Percentiles rank a stretch among this genome's conserved stretches.
phyloP scores from a whole-genome alignment of 2,113 vertebrate genomes.

The Empidonax alnorum region DNA sequence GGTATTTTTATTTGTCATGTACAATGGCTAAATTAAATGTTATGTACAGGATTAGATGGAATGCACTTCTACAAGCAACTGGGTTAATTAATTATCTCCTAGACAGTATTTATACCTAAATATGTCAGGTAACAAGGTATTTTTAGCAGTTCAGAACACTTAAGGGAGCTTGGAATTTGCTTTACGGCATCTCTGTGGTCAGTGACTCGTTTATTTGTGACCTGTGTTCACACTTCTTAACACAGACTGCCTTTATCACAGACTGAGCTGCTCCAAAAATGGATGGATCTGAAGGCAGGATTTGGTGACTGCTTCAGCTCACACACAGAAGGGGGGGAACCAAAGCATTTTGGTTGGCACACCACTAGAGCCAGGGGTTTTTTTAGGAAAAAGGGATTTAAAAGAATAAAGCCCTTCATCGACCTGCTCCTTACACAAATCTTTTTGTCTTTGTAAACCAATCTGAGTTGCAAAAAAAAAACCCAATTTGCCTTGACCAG shows the following conservation, averaged over 20 bases:
- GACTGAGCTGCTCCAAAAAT: not conserved
- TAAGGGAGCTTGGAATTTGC: not conserved
- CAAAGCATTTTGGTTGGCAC: not conserved
- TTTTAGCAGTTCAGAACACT: not conserved
- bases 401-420: not conserved
- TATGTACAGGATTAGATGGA: not conserved
- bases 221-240: not conserved
- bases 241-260: not conserved
- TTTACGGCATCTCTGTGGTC: not conserved
- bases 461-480: not conserved
- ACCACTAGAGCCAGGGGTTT: accelerated
- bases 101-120: not conserved
- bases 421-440: not conserved
- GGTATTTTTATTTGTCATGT: not conserved
- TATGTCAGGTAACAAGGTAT: not conserved
- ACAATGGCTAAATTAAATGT: not conserved
- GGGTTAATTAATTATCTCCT: not conserved
- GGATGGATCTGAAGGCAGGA: not conserved
- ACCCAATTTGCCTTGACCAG: not conserved
- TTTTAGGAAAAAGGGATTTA: not conserved
- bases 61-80: not conserved
- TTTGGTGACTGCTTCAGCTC: not conserved
- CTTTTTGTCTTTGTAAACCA: not conserved
- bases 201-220: not conserved
- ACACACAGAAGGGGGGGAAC: accelerated